A percentile compares a stretch with the other conserved stretches of the same genome.
phyloP scores from a whole-genome alignment of 2,888 invertebrate genomes.

The Allophyes oxyacanthae region DNA sequence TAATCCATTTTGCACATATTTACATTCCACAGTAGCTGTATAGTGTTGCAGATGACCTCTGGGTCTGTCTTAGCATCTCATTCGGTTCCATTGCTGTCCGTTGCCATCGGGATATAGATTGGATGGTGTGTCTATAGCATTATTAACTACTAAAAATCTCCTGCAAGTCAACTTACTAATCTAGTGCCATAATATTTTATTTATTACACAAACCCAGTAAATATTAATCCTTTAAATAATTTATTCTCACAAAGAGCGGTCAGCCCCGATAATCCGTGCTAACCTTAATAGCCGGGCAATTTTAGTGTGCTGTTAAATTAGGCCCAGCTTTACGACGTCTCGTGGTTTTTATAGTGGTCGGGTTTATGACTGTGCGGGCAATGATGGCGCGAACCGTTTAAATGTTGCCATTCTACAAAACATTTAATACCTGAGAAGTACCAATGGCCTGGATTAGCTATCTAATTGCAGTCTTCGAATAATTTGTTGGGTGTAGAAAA shows the following conservation, averaged over 20 bases:
- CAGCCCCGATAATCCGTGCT: constrained; percentile 25
- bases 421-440: constrained; percentile 31
- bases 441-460: constrained; percentile 16
- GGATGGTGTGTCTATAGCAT: no score
- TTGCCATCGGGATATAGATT: no score
- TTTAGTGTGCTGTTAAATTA: constrained; percentile 54
- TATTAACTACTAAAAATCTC: no score
- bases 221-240: not conserved
- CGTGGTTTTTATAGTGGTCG: constrained; percentile 53
- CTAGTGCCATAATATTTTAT: not conserved
- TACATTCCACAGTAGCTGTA: no score
- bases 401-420: constrained; percentile 40
- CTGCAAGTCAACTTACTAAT: no score
- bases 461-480: constrained; percentile 2
- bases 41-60: no score
- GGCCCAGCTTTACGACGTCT: constrained; percentile 49
- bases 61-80: no score
- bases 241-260: constrained; percentile 10
- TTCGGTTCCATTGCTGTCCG: no score
- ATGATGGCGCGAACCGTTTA: constrained; percentile 36
- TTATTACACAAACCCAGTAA: not conserved
- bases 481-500: constrained; percentile 4
- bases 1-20: no score
- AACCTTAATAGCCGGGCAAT: constrained; percentile 36
- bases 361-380: constrained; percentile 43